Evolutionary conservation across 2,888 invertebrate species (phyloP), one percentile per base, ranked within the genome.

Genomic region (Ophion ventricosus): DNA sequence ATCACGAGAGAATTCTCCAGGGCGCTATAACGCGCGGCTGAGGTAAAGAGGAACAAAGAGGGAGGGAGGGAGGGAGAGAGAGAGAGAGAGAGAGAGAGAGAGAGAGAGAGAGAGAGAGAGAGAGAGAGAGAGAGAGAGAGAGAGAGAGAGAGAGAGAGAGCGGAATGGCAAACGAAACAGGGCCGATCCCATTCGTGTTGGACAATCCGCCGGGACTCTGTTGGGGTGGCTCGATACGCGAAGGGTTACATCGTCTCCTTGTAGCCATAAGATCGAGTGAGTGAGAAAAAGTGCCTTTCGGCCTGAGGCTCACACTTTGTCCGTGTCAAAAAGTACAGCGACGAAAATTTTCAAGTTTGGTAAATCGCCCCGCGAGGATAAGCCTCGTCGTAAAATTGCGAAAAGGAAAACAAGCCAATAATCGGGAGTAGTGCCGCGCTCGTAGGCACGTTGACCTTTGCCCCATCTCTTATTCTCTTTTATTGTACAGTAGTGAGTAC

Each of bases 121-220:
- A 11, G 8, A 67, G 14, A 57, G 23, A 66, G 23, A n/a, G n/a
- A n/a, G 54, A 54, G 54, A 63, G 10, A 23, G 7, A 49, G 14
- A 40, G 8, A 11, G 14, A 76, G 5, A 43, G 8, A 74, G 23
- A 25, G 63, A 11, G 8, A 67, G 14, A 57, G 23, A 66, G 23
- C 49, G 35, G n/a, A 7, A 29, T 20, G 72, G 25, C 56, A 56
- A 57, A 35, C 10, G 35, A 29, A 59, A 11, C 43, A 40, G 74
- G 63, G 26, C 20, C 59, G 57, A 14, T 76, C 29, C 35, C 56
- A 61, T 83, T 59, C 57, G 64, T 61, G 59, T 23, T 80, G 80
- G 75, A 80, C 83, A 83, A 83, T 79, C 72, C 75, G 75, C 72
- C 72, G 61, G 74, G 79, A 83, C 76, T 76, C 66, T 73, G 72